These are phyloP conservation scores for Oikopleura albicans DNA, from an alignment of 23 tunicate genomes.

Conservation along the genomic window DNA sequence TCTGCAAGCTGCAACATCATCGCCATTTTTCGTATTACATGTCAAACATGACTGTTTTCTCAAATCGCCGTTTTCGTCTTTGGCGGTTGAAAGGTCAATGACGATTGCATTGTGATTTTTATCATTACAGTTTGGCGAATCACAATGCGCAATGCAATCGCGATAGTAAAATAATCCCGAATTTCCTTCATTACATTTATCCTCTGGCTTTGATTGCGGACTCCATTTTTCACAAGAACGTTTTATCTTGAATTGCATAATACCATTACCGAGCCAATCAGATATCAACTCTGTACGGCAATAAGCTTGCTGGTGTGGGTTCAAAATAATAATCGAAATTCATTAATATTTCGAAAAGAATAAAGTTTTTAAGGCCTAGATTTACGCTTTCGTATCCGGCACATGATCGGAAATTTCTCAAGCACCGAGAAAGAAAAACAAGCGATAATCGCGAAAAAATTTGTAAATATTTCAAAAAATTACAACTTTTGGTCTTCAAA, in stretches of 20 bases:
- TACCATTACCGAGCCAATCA: not conserved
- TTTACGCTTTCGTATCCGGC: no score
- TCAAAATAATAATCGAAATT: no score
- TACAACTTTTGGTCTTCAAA: no score
- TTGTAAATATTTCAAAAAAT: no score
- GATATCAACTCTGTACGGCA: not conserved
- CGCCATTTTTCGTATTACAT: not conserved
- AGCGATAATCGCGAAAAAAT: no score
- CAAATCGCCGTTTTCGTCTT: no score
- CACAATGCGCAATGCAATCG: not conserved
- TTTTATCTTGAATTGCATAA: not conserved
- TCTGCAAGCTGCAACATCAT: not conserved
- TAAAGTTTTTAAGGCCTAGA: no score
- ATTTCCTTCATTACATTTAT: not conserved
- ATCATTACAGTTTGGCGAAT: not conserved
- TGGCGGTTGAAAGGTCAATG: no score
- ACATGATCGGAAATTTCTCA: no score
- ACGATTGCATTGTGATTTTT: not conserved
- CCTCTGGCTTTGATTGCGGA: not conserved
- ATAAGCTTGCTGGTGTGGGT: not conserved
- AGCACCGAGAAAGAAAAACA: no score
- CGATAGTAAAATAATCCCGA: not conserved
- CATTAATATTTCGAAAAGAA: no score
- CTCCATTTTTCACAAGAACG: not conserved
- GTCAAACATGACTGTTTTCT: no score